A percentile compares a stretch with the other conserved stretches of the same genome.
phyloP scores from a whole-genome alignment of 1,140 invertebrate species.

The Drosophila sp. region DNA sequence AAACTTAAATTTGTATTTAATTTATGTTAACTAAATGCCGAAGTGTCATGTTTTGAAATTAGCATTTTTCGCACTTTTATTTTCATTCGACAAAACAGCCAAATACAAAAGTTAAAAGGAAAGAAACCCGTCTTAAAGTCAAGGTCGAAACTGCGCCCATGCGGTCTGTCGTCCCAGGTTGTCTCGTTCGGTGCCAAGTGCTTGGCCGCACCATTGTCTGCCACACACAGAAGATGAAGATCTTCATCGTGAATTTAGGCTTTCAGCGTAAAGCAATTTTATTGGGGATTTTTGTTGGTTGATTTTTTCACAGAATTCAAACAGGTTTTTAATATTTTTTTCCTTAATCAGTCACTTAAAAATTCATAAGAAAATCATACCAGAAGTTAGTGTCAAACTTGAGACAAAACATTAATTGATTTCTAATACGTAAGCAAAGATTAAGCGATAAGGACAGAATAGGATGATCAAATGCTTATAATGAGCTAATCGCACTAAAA shows the following conservation, averaged over 20 bases:
- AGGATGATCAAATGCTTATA: background rate
- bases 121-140: slow-evolving; percentile 63
- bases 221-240: slow-evolving; percentile 13
- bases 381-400: background rate
- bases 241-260: slow-evolving; percentile 51
- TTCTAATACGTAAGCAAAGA: slow-evolving; percentile 10
- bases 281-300: slow-evolving; percentile 33
- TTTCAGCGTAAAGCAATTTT: slow-evolving; percentile 22
- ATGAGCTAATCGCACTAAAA: background rate
- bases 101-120: slow-evolving; percentile 41
- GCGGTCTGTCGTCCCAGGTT: slow-evolving; percentile 27
- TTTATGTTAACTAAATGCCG: slow-evolving; percentile 66
- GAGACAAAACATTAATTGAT: background rate
- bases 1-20: slow-evolving; percentile 38
- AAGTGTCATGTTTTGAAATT: slow-evolving; percentile 46
- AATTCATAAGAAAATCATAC: background rate
- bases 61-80: slow-evolving; percentile 72
- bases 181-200: slow-evolving; percentile 64
- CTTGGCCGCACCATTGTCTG: slow-evolving; percentile 55
- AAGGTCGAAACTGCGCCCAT: slow-evolving; percentile 67
- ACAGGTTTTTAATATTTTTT: slow-evolving; percentile 13
- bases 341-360: background rate
- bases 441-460: background rate
- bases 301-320: slow-evolving; percentile 29
- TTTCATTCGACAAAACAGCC: slow-evolving; percentile 45